A percentile compares a stretch with the other conserved stretches of the same genome.
Conservation (phyloP, 30 jellyfish, hydroid and myxozoan genomes). For the Hydractinia symbiolongicarpus region DNA sequence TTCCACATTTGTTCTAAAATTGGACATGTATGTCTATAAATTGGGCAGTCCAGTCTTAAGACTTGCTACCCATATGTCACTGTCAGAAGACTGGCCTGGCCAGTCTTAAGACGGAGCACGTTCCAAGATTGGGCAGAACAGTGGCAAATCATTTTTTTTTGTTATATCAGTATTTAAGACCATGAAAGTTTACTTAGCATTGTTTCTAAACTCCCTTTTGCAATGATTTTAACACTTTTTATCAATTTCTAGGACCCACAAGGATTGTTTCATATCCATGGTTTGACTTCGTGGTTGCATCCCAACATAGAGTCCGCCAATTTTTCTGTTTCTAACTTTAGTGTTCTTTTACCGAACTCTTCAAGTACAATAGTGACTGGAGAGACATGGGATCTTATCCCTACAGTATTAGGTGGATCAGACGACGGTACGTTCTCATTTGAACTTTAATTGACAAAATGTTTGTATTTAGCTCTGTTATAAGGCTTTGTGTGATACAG, state of each 20-base stretch:
- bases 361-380: background rate
- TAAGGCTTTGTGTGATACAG: background rate
- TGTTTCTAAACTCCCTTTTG: background rate
- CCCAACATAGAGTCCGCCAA: constrained; percentile 26
- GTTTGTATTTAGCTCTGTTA: background rate
- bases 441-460: background rate
- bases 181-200: too few relatives aligned
- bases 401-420: constrained; percentile 20
- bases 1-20: too few relatives aligned
- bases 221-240: too few relatives aligned
- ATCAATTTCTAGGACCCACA: background rate
- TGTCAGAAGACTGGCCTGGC: too few relatives aligned
- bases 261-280: constrained; percentile 1
- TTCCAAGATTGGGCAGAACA: too few relatives aligned
- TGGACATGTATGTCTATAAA: too few relatives aligned
- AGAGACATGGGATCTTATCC: constrained; percentile 27
- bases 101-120: too few relatives aligned
- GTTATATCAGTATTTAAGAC: too few relatives aligned
- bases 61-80: too few relatives aligned
- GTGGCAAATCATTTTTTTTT: too few relatives aligned
- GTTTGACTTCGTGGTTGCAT: constrained; percentile 11
- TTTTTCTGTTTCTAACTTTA: constrained; percentile 24
- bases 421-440: background rate
- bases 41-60: too few relatives aligned
- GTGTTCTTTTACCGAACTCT: constrained; percentile 9